Evolutionary conservation across 2,888 invertebrate species (phyloP).

Genomic region (Brachylomia viminalis): DNA sequence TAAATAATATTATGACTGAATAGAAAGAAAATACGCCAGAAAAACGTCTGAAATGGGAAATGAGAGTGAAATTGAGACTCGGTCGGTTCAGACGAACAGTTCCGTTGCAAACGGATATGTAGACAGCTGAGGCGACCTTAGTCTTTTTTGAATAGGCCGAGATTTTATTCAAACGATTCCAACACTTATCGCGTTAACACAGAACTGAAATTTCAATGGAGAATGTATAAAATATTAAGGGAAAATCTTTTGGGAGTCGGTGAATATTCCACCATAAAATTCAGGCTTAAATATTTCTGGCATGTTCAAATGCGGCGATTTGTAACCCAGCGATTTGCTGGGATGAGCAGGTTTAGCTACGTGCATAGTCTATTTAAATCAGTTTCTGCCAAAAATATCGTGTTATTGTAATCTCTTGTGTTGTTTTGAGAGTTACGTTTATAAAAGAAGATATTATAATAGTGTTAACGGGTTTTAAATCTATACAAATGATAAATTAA

Average conservation of each 20-base stretch:
- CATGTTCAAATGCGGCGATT: slow-evolving; percentile 33
- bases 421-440: neutral
- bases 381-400: neutral
- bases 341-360: slow-evolving; percentile 3
- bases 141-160: slow-evolving; percentile 59
- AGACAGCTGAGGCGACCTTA: slow-evolving; percentile 69
- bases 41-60: slow-evolving; percentile 68
- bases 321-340: slow-evolving; percentile 29
- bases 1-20: slow-evolving; percentile 56
- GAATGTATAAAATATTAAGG: slow-evolving; percentile 18
- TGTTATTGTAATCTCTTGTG: neutral
- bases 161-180: slow-evolving; percentile 30
- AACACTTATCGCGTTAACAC: slow-evolving; percentile 22
- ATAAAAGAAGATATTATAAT: neutral
- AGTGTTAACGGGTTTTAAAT: neutral
- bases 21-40: slow-evolving; percentile 56
- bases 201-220: slow-evolving; percentile 36
- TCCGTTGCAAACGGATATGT: slow-evolving; percentile 71
- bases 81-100: slow-evolving; percentile 64
- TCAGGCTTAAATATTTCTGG: slow-evolving; percentile 46
- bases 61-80: slow-evolving; percentile 73
- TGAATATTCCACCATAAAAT: slow-evolving; percentile 54
- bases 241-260: slow-evolving; percentile 32
- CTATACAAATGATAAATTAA: neutral
- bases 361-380: slow-evolving; percentile 1